phyloP scores from a whole-genome alignment of 2,888 invertebrate species.

The Amiota communis region DNA sequence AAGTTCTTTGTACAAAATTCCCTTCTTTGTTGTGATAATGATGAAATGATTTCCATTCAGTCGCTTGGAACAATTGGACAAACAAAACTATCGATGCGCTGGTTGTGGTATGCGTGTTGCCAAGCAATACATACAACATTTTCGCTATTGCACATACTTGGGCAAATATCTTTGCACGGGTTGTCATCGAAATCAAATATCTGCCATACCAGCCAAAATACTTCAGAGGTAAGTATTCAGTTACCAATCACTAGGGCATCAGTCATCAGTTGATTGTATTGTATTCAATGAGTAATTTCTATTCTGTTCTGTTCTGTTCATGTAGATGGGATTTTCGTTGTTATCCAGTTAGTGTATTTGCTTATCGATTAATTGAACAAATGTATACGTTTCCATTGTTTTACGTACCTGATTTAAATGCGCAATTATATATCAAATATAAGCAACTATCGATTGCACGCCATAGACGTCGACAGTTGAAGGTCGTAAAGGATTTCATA shows the following conservation, averaged over 20 bases:
- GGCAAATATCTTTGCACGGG: constrained; percentile 90
- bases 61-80: constrained; percentile 78
- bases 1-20: constrained; percentile 54
- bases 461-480: constrained; percentile 79
- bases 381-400: constrained; percentile 86
- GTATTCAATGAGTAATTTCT: not conserved
- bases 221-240: constrained; percentile 67
- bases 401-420: constrained; percentile 82
- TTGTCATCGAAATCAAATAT: constrained; percentile 85
- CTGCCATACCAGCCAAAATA: constrained; percentile 81
- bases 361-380: constrained; percentile 82
- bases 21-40: not conserved
- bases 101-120: constrained; percentile 89
- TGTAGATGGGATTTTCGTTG: constrained; percentile 75
- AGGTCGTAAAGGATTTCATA: constrained; percentile 82
- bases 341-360: constrained; percentile 88
- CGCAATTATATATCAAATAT: constrained; percentile 78
- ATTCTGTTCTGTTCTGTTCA: not conserved
- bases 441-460: constrained; percentile 78
- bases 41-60: constrained; percentile 70
- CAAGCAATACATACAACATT: constrained; percentile 80
- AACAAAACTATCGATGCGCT: constrained; percentile 86
- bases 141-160: constrained; percentile 87
- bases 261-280: not conserved
- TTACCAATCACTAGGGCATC: too few species aligned